Percentiles rank a stretch among this genome's conserved stretches.
These are phyloP conservation scores for Gracilinanus agilis DNA, from an alignment of 2,113 vertebrate species.

Conservation along the genomic window DNA sequence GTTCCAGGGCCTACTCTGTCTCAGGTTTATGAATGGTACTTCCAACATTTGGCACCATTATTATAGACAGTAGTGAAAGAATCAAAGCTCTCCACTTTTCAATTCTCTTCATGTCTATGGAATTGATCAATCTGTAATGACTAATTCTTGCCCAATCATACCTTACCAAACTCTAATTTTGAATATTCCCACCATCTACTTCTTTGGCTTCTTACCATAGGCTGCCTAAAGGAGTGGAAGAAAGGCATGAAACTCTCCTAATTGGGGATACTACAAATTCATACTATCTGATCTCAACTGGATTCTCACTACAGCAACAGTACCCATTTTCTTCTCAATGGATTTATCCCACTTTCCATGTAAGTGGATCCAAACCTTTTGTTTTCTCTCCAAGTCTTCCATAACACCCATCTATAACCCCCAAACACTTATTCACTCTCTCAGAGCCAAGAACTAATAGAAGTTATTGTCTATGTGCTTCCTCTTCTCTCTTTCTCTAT, in stretches of 20 bases:
- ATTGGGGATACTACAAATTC: background rate
- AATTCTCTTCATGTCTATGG: background rate
- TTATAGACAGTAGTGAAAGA: background rate
- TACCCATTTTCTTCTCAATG: background rate
- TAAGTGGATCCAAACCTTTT: background rate
- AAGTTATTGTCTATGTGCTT: background rate
- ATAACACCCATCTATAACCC: background rate
- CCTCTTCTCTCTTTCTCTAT: background rate
- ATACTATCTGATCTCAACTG: background rate
- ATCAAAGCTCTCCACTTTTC: background rate
- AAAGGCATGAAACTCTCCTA: background rate
- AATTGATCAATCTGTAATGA: slow-evolving; percentile 15
- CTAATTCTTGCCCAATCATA: background rate
- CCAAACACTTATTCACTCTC: background rate
- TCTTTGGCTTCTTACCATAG: background rate
- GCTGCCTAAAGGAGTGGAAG: background rate
- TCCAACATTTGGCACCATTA: background rate
- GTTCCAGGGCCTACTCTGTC: slow-evolving; percentile 12
- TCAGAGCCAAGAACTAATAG: background rate
- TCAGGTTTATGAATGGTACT: background rate
- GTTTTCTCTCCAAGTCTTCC: background rate
- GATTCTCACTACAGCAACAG: background rate
- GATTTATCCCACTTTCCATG: background rate
- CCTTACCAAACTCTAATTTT: background rate
- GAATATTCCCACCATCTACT: background rate